phyloP scores from a whole-genome alignment of 2,113 vertebrate genomes.

The Antechinus stuartii region DNA sequence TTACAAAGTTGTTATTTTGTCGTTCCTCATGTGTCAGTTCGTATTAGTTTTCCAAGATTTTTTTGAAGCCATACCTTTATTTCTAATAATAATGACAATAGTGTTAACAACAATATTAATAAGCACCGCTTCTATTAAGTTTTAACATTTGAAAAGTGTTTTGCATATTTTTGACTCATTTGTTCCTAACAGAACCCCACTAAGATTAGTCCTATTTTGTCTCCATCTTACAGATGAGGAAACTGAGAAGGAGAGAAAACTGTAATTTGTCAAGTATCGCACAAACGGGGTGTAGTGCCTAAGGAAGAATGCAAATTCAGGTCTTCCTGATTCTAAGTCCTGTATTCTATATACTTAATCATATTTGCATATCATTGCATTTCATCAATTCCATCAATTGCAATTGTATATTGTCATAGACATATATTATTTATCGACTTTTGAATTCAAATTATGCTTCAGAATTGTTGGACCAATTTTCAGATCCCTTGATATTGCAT shows the following conservation, averaged over 20 bases:
- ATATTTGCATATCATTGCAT: not conserved
- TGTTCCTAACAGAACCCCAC: not conserved
- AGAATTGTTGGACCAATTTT: not conserved
- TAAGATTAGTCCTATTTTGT: not conserved
- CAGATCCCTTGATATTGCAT: not conserved
- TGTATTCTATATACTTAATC: not conserved
- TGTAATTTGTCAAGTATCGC: not conserved
- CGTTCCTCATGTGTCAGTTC: not conserved
- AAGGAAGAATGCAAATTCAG: not conserved
- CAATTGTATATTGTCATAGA: not conserved
- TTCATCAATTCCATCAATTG: not conserved
- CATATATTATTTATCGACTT: not conserved
- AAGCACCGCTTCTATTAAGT: not conserved
- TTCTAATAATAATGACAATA: not conserved
- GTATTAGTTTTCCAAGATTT: not conserved
- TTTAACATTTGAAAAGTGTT: not conserved
- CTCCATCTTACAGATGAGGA: not conserved
- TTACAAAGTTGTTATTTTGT: not conserved
- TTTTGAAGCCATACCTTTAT: not conserved
- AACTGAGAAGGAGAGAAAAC: not conserved
- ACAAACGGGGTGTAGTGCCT: not conserved
- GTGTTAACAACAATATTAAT: not conserved
- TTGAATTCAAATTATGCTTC: not conserved
- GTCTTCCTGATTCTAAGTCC: not conserved
- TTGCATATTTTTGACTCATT: not conserved